Evolutionary conservation across 1,140 invertebrate genomes (phyloP), one percentile per base, ranked within the genome.

Genomic region (Sitobion miscanthi): DNA sequence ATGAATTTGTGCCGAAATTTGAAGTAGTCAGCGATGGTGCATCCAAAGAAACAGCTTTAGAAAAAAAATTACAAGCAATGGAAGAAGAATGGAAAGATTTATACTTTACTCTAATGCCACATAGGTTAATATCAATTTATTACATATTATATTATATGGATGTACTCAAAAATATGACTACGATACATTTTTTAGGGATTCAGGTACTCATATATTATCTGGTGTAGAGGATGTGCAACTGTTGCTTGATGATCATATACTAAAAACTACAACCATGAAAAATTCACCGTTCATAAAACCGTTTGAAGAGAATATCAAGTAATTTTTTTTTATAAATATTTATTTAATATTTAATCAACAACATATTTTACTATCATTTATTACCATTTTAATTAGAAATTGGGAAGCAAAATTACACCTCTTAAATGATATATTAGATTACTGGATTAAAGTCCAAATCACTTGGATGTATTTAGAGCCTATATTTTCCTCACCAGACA

Each of bases 391-490:
- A n/a, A 52, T 93, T 93, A 97, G 97, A 93, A 96, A 96, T 94
- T 98, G 98, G 98, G 98, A 98, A 95, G 95, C 96, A 0, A 98
- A 97, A 94, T 95, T 98, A 2, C 96, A 97, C 94, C 94, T 98
- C 4, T 95, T 98, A 3, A 97, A 98, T 96, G 98, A 99, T 95
- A 99, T 99, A 94, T 95, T 99, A 94, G 99, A 99, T 95, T 98
- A 99, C 95, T 99, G 99, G 98, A 95, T 99, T 14, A 98, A 98
- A 95, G 99, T 99, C 35, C 99, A 99, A 95, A 96, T 97, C 3
- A 99, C 98, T 4, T 99, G 99, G 99, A 97, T 99, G 96, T 99
- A 99, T 95, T 96, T 99, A 94, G 99, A 99, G 95, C 99, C 99
- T 2, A 99, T 99, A 94, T 99, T 99, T 95, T 98, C 98, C 8